phyloP scores from a whole-genome alignment of 2,797 vertebrate species.

The Clamator glandarius region DNA sequence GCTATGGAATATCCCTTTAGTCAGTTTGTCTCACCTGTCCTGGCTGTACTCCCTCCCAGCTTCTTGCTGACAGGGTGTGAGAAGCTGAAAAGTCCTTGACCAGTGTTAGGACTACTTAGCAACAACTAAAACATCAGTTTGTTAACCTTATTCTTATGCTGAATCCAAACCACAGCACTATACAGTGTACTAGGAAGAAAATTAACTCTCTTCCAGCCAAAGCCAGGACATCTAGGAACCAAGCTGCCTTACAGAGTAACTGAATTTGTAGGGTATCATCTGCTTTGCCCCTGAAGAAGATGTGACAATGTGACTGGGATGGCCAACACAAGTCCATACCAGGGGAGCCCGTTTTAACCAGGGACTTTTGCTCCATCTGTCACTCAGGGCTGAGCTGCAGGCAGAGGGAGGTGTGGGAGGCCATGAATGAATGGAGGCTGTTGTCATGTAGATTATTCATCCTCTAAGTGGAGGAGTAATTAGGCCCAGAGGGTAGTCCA shows the following conservation, averaged over 20 bases:
- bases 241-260: not conserved
- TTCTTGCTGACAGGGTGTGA: too few species aligned
- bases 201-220: too few species aligned
- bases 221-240: not conserved
- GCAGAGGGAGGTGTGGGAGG: constrained; percentile 18
- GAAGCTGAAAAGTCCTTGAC: too few species aligned
- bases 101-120: too few species aligned
- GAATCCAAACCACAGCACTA: too few species aligned
- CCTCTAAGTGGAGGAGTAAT: constrained; percentile 55
- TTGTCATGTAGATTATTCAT: constrained; percentile 69
- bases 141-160: too few species aligned
- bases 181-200: too few species aligned
- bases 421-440: constrained; percentile 41
- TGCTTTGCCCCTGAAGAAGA: not conserved
- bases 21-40: too few species aligned
- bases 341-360: not conserved
- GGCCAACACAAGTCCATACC: not conserved
- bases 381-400: not conserved
- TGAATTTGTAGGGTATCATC: not conserved
- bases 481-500: constrained; percentile 61
- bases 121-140: too few species aligned
- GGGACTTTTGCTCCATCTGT: not conserved
- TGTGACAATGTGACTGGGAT: not conserved
- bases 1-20: too few species aligned
- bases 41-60: too few species aligned